Evolutionary conservation across 2,797 vertebrate genomes (phyloP).

Genomic region (Megaceryle alcyon): DNA sequence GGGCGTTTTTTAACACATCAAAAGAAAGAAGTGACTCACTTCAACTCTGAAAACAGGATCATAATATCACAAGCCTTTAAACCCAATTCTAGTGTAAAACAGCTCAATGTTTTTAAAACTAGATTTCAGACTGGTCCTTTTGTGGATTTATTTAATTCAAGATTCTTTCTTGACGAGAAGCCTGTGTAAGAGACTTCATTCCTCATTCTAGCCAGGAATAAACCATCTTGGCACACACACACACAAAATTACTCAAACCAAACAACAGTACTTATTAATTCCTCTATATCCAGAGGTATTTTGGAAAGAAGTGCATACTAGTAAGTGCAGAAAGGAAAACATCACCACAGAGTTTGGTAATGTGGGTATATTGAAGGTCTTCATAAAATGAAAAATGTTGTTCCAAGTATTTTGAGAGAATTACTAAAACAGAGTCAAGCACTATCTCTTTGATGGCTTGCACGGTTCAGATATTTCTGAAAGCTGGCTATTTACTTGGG

Average conservation of each 20-base stretch:
- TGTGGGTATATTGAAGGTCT: neutral
- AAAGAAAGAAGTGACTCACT: neutral
- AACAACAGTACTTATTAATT: neutral
- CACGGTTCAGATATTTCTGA: neutral
- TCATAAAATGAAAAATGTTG: neutral
- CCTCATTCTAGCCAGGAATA: neutral
- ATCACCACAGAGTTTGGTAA: neutral
- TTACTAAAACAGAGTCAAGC: neutral
- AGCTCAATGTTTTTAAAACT: neutral
- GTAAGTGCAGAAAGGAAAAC: neutral
- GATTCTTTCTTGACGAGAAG: neutral
- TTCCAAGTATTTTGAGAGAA: neutral
- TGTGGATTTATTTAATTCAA: neutral
- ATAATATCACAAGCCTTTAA: neutral
- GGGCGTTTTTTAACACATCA: rapidly evolving
- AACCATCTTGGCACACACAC: neutral
- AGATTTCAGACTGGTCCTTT: neutral
- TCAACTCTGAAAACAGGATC: neutral
- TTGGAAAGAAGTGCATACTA: neutral
- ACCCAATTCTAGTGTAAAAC: neutral
- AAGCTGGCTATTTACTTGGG: neutral
- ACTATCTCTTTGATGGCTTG: neutral
- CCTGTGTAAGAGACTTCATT: neutral
- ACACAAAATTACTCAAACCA: no score
- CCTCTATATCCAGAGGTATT: neutral